Evolutionary conservation across 1,140 invertebrate species (phyloP), one percentile per base, ranked within the genome.

Genomic region (Tyrophagus putrescentiae): DNA sequence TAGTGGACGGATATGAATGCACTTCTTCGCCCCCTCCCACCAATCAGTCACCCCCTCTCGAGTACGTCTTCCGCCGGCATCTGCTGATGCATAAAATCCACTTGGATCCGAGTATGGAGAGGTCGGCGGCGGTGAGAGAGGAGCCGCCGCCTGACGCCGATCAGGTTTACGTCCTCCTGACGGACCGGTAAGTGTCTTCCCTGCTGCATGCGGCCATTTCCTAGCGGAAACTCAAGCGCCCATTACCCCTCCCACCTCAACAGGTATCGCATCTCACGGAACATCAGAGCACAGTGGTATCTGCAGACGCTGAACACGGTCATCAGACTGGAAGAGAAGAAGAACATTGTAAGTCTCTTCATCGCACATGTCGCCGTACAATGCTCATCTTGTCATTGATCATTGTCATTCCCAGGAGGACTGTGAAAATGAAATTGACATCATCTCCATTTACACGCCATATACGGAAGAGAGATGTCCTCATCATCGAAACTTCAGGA

Each of bases 201-300:
- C n/a, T n/a, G n/a, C n/a, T n/a, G n/a, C n/a, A n/a, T n/a, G 4
- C 39, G 1, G n/a, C 25, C n/a, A 34, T 54, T 16, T 54, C 39
- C 27, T 31, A 11, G 1, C 1, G 32, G 39, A 54, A 1, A 3
- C 1, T 54, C 13, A 11, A 18, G 11, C 13, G 32, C 2, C 2
- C 2, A 25, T 80, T 86, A 79, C 82, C 81, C 65, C 81, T n/a
- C n/a, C n/a, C n/a, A n/a, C n/a, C n/a, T 82, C 67, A 3, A 32
- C 13, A 78, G 81, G 57, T 82, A 83, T 66, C 77, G 82, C 27
- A 80, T 87, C 62, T 85, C 84, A 23, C 74, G 84, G 64, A 84
- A 84, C 71, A 76, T 82, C 27, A 72, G 84, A 65, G 79, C 82
- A 42, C 79, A 83, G 65, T 87, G 84, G 84, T 82, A 82, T 67